These are phyloP conservation scores for Diachrysia chrysitis DNA, from an alignment of 2,888 invertebrate genomes.

Conservation along the genomic window DNA sequence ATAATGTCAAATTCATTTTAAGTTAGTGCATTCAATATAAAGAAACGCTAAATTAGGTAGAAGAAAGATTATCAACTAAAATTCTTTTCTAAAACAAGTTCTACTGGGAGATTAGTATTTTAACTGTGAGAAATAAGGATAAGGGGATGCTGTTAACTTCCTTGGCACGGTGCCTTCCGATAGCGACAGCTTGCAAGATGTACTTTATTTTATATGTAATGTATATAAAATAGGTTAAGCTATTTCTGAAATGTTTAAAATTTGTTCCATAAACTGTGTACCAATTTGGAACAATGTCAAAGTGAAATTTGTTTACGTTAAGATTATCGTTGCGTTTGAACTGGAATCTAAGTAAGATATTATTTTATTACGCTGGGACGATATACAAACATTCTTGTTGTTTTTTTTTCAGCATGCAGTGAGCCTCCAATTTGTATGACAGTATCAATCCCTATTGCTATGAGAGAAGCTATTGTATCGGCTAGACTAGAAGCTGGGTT, in stretches of 20 bases:
- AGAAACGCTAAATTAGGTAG: no score
- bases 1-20: no score
- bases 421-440: slow-evolving; percentile 82
- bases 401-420: slow-evolving; percentile 71
- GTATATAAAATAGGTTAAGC: slow-evolving; percentile 10
- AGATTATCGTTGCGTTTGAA: neutral
- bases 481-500: slow-evolving; percentile 89
- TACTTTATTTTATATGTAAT: slow-evolving; percentile 14
- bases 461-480: slow-evolving; percentile 89
- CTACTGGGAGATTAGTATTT: slow-evolving; percentile 6
- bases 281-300: neutral
- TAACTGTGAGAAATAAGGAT: slow-evolving; percentile 12
- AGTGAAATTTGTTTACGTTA: neutral
- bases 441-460: slow-evolving; percentile 84
- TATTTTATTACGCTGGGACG: neutral
- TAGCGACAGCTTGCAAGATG: slow-evolving; percentile 16
- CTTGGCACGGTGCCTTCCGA: slow-evolving; percentile 80
- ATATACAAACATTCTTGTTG: neutral
- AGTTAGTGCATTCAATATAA: no score
- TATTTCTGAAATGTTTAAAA: slow-evolving; percentile 12
- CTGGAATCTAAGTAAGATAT: neutral
- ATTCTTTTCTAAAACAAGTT: slow-evolving; percentile 1
- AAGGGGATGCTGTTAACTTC: slow-evolving; percentile 12
- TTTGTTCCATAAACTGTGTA: neutral
- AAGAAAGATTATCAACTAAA: neutral